Conservation (phyloP, 2,113 vertebrate species). For the Chionomys nivalis region DNA sequence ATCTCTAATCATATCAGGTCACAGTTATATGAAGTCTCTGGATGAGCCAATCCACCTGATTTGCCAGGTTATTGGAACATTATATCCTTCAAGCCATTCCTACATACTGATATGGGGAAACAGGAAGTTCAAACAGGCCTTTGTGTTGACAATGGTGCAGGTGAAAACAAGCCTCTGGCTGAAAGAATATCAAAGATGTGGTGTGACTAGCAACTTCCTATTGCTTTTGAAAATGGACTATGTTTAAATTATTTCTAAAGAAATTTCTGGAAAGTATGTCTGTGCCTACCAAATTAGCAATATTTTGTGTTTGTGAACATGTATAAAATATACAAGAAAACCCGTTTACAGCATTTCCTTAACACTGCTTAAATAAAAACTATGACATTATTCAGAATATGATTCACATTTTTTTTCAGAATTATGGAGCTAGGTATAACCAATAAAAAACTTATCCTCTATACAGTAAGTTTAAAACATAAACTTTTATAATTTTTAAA, state of each 20-base stretch:
- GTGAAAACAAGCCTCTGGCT: background rate
- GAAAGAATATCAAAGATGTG: background rate
- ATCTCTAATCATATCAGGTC: background rate
- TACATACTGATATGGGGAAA: background rate
- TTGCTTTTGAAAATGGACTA: background rate
- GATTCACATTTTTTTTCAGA: background rate
- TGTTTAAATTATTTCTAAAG: background rate
- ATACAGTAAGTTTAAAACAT: background rate
- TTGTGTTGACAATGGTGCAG: background rate
- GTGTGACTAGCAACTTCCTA: background rate
- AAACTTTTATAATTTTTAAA: too few species aligned
- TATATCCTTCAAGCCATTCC: background rate
- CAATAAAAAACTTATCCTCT: background rate
- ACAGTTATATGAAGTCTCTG: background rate
- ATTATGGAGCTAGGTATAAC: background rate
- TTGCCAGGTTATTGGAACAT: background rate
- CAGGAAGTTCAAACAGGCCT: background rate
- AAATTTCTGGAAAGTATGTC: background rate
- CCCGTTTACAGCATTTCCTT: background rate
- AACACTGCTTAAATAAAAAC: background rate
- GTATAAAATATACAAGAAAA: background rate
- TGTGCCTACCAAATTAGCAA: background rate
- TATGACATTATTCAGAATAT: background rate
- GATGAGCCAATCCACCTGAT: background rate
- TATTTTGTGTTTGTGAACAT: background rate